Evolutionary conservation across 2,113 vertebrate species (phyloP), one percentile per base, ranked within the genome.

Genomic region (Dascyllus trimaculatus): DNA sequence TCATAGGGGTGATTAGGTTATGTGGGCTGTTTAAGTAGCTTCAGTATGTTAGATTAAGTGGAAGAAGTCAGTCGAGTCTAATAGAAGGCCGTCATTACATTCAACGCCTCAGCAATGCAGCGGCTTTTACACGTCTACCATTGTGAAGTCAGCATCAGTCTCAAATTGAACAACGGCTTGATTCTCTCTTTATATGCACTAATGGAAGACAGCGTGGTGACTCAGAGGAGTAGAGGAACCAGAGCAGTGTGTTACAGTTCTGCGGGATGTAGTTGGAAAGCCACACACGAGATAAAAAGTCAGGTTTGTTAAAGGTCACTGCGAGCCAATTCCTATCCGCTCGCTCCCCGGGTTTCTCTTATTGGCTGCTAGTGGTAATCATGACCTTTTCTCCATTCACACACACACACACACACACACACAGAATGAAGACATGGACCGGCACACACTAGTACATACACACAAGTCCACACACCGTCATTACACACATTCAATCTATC

Each of bases 301-400:
- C 85, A 56, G 81, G 71, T 89, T 86, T 92, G 85, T 83, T 88
- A 92, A 92, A 92, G 90, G 90, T 90, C 88, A 90, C 68, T 22
- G 54, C 62, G 18, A 68, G 87, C 88, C 84, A 81, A 66, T 84
- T 88, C 79, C 75, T 70, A 59, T 77, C 75, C 81, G 45, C 38
- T 48, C 83, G 59, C 82, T 87, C 82, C 38, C 61, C 24, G 73
- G 88, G 78, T 83, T 86, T 83, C 85, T 86, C 85, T 86, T 83
- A 90, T 89, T 90, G 90, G 87, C 85, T 92, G 85, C 80, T 80
- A 40, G 81, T 85, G 81, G 90, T 86, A 88, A 90, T 89, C 87
- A 73, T 92, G 90, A 92, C 87, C 90, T 89, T 89, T 90, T 86
- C 85, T 81, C 32, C 32, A 35, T 35, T 32, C 32, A 4, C 70